Conservation (phyloP, 1,140 invertebrate genomes). For the Drosophila hydei region DNA sequence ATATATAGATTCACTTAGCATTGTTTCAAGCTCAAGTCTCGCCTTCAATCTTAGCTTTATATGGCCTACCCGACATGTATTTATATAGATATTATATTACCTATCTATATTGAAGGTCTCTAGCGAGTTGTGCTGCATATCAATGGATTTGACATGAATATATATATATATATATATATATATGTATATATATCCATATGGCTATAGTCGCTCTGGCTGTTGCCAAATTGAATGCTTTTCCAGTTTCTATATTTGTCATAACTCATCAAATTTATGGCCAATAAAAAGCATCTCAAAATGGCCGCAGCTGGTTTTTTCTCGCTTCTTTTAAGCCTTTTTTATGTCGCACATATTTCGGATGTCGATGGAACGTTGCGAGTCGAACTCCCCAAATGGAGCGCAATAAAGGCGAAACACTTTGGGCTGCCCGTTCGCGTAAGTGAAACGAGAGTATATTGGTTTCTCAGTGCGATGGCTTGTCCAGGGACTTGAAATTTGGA, state of each 20-base stretch:
- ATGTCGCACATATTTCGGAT: conserved; percentile 11
- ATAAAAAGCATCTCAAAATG: conserved; percentile 78
- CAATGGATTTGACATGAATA: conserved; percentile 25
- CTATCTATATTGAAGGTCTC: conserved; percentile 32
- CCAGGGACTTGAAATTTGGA: no score
- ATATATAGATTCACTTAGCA: neutral
- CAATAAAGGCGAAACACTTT: no score
- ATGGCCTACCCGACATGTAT: conserved; percentile 5
- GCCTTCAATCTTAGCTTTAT: conserved; percentile 32
- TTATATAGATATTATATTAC: conserved; percentile 1
- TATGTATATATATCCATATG: conserved; percentile 31
- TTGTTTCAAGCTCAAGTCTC: conserved; percentile 42
- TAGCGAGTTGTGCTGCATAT: conserved; percentile 54
- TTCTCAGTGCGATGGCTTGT: no score
- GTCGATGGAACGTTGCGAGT: neutral
- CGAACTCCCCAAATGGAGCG: no score
- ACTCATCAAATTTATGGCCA: conserved; percentile 61
- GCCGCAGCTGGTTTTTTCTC: conserved; percentile 70
- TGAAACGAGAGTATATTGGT: no score
- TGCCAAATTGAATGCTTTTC: conserved; percentile 71
- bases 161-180: no score
- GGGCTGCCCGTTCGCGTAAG: no score
- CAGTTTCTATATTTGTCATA: conserved; percentile 80
- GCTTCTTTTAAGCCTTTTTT: neutral
- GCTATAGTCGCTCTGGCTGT: conserved; percentile 45